These are phyloP conservation scores for Tolypeutes matacus DNA, from an alignment of 2,797 vertebrate genomes.

Conservation along the genomic window DNA sequence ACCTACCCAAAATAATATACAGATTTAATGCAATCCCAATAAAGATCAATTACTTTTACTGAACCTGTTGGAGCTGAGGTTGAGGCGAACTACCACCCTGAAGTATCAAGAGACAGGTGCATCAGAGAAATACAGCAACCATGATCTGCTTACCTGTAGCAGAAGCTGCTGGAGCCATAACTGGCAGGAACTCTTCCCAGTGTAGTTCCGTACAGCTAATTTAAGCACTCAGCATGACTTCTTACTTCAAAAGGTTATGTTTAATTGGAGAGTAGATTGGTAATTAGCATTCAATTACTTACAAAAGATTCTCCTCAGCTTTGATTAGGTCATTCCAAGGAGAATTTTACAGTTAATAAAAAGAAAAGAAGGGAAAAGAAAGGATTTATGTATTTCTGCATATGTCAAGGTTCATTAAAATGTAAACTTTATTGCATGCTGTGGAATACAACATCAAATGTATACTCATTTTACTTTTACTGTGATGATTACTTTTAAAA, in stretches of 20 bases:
- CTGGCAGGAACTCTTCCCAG: too few relatives aligned
- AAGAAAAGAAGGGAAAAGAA: not conserved
- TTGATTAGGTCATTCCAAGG: slow-evolving; percentile 40
- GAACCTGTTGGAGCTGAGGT: not conserved
- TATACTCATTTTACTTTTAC: not conserved
- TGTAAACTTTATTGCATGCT: not conserved
- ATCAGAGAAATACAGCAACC: not conserved
- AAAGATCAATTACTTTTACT: not conserved
- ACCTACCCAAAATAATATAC: too few relatives aligned
- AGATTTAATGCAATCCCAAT: too few relatives aligned
- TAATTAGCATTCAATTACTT: slow-evolving; percentile 59
- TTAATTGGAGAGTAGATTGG: slow-evolving; percentile 51
- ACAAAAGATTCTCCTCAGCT: not conserved
- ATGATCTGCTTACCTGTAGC: not conserved
- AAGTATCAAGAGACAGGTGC: not conserved
- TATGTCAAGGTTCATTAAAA: slow-evolving; percentile 33
- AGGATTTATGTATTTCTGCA: not conserved
- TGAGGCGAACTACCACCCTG: not conserved
- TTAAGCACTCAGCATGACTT: slow-evolving; percentile 58
- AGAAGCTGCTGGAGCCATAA: not conserved
- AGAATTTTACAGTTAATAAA: not conserved
- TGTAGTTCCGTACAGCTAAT: not conserved
- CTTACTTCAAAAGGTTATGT: slow-evolving; percentile 7
- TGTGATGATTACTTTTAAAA: not conserved
- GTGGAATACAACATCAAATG: not conserved